phyloP scores from a whole-genome alignment of 2,888 invertebrate species.

The Lithophane ornitopus region DNA sequence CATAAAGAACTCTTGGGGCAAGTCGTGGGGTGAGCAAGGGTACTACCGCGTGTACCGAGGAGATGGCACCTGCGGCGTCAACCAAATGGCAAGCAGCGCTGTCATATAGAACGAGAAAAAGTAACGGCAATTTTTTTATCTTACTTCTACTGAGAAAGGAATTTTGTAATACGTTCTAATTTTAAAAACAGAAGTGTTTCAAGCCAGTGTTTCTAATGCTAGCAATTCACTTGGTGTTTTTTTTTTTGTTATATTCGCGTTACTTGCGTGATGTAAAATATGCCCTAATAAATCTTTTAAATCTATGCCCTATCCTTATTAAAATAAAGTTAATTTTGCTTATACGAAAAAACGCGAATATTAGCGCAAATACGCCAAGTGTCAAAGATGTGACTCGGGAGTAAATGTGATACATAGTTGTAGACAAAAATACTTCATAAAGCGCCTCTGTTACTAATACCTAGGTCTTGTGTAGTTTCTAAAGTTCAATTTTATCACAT shows the following conservation, averaged over 20 bases:
- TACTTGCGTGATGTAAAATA: not conserved
- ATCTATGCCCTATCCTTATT: too few relatives aligned
- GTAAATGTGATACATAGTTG: not conserved
- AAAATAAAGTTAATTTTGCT: not conserved
- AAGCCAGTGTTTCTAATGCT: not conserved
- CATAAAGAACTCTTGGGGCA: conserved; percentile 98
- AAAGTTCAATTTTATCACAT: not conserved
- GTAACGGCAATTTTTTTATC: not conserved
- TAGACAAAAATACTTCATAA: not conserved
- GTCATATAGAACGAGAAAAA: conserved; percentile 81
- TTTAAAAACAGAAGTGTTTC: not conserved
- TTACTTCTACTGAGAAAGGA: not conserved
- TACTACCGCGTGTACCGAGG: conserved; percentile 98
- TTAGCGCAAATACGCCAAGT: not conserved
- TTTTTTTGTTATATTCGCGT: not conserved
- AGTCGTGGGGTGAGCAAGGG: conserved; percentile 97
- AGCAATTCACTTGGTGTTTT: not conserved
- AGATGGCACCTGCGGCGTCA: conserved; percentile 98
- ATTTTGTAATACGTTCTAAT: not conserved
- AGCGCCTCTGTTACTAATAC: not conserved
- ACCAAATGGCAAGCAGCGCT: conserved; percentile 97
- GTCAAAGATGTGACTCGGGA: not conserved
- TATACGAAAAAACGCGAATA: not conserved
- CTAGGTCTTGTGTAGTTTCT: too few relatives aligned
- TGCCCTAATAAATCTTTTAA: too few relatives aligned